Percentiles rank a stretch among this genome's conserved stretches.
Evolutionary conservation across 2,113 vertebrate species (phyloP).

Genomic region (Tachycineta bicolor): DNA sequence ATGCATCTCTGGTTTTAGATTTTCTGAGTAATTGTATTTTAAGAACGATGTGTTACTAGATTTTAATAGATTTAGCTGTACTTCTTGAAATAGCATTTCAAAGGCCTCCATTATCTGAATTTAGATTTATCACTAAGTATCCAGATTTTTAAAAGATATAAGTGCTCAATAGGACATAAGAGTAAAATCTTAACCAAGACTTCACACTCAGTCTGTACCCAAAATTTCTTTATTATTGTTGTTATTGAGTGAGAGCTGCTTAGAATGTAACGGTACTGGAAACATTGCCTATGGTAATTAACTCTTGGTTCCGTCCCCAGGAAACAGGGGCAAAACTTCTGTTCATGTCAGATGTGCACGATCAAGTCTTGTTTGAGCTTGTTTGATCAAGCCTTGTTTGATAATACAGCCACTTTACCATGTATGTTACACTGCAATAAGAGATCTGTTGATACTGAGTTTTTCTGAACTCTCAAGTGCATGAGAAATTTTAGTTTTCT

Average conservation of each 20-base stretch:
- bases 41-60: not conserved
- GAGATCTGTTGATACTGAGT: not conserved
- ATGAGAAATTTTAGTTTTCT: not conserved
- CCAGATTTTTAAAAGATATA: not conserved
- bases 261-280: not conserved
- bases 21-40: not conserved
- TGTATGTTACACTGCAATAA: not conserved
- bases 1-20: not conserved
- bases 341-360: not conserved
- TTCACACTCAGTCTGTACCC: not conserved
- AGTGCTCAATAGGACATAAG: not conserved
- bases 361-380: not conserved
- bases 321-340: not conserved
- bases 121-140: not conserved
- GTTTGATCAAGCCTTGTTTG: not conserved
- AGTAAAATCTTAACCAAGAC: not conserved
- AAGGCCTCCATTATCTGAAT: not conserved
- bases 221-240: not conserved
- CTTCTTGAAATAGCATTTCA: not conserved
- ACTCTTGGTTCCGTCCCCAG: not conserved
- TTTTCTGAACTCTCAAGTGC: not conserved
- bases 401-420: not conserved
- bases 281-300: not conserved
- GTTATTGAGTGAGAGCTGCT: not conserved
- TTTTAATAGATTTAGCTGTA: not conserved